phyloP scores from a whole-genome alignment of 2,797 vertebrate species.

The Anniella stebbinsi region DNA sequence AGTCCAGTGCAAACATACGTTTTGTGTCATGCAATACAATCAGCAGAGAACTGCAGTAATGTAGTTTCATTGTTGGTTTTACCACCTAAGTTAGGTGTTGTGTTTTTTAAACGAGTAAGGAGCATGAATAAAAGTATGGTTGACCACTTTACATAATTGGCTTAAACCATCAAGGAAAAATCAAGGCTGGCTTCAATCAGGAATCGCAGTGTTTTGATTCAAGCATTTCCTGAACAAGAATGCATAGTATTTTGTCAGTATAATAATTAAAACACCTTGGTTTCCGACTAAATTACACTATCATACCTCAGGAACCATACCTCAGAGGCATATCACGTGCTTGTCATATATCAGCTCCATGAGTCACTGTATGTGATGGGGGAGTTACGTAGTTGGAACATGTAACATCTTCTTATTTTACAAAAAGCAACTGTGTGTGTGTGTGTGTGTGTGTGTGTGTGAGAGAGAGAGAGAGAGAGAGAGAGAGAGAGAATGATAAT shows the following conservation, averaged over 20 bases:
- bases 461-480: no score
- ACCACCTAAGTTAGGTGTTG: not conserved
- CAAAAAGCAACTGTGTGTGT: not conserved
- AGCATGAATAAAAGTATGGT: slow-evolving; percentile 10
- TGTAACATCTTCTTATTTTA: not conserved
- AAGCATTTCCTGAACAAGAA: not conserved
- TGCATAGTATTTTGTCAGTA: not conserved
- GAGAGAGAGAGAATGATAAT: no score
- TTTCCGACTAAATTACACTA: not conserved
- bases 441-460: no score
- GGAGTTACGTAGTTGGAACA: not conserved
- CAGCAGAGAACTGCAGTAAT: not conserved
- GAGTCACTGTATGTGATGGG: not conserved
- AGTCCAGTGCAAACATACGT: not conserved
- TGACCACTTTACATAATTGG: not conserved
- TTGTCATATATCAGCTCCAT: not conserved
- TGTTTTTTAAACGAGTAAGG: not conserved
- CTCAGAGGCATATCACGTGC: not conserved
- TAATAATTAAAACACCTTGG: not conserved
- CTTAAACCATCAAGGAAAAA: not conserved
- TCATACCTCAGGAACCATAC: no score
- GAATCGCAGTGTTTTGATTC: not conserved
- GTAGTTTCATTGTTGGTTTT: slow-evolving; percentile 8
- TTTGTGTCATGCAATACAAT: not conserved
- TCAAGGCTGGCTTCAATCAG: not conserved